phyloP scores from a whole-genome alignment of 2,113 vertebrate species.

The Nipponia nippon region DNA sequence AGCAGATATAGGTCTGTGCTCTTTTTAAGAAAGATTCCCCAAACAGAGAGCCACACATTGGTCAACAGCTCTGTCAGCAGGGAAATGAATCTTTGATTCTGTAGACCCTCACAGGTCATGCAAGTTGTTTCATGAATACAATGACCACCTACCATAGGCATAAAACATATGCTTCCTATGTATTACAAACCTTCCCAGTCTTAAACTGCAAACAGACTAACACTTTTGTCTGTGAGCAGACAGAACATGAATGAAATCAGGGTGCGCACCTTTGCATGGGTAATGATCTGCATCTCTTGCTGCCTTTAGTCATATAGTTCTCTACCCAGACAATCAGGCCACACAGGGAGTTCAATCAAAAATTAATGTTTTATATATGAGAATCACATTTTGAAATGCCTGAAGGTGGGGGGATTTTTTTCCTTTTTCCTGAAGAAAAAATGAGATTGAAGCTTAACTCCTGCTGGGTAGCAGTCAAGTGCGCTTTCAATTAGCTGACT shows the following conservation, averaged over 20 bases:
- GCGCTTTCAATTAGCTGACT: not conserved
- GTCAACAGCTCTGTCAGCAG: not conserved
- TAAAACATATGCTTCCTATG: not conserved
- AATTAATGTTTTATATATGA: not conserved
- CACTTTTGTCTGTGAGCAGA: not conserved
- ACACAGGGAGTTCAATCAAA: not conserved
- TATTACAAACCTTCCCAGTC: not conserved
- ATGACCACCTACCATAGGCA: not conserved
- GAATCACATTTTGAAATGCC: not conserved
- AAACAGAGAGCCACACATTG: not conserved
- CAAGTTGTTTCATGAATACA: not conserved
- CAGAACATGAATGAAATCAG: not conserved
- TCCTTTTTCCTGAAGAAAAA: not conserved
- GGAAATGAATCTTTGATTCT: not conserved
- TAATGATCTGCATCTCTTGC: not conserved
- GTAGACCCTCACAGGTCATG: rapidly evolving
- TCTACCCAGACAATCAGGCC: not conserved
- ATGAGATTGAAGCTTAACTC: not conserved
- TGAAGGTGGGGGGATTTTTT: not conserved
- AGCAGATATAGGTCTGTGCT: rapidly evolving
- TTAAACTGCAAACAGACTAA: not conserved
- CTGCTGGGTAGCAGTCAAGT: not conserved
- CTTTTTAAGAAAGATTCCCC: not conserved
- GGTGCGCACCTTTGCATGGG: not conserved
- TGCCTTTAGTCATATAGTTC: not conserved